A percentile compares a stretch with the other conserved stretches of the same genome.
Conservation (phyloP, 2,113 vertebrate genomes). For the Parus major region DNA sequence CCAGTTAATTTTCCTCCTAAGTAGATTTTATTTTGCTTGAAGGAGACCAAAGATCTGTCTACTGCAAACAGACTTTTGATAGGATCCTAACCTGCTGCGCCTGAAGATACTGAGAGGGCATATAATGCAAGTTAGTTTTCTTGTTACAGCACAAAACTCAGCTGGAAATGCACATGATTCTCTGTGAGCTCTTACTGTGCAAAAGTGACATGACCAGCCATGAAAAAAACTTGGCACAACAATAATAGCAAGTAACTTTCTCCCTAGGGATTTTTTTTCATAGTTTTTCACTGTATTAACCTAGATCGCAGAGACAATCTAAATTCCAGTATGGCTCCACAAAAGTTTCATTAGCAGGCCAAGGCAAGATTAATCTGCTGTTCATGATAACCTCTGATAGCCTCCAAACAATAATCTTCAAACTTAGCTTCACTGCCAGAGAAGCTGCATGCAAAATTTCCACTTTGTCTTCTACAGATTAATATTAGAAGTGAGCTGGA, state of each 20-base stretch:
- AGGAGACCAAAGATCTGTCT: background rate
- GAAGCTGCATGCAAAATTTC: background rate
- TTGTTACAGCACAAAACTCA: background rate
- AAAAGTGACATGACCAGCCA: background rate
- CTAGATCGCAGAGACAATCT: background rate
- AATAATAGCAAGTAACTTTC: background rate
- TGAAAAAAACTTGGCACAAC: background rate
- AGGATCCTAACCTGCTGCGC: background rate
- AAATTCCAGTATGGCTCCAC: background rate
- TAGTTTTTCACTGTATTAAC: background rate
- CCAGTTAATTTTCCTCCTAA: background rate
- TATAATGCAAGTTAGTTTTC: background rate
- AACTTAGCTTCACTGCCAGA: background rate
- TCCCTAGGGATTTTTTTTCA: background rate
- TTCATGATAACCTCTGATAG: background rate
- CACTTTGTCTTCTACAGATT: background rate
- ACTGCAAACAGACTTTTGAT: background rate
- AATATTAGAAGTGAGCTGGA: background rate
- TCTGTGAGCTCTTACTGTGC: background rate
- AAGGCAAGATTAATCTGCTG: background rate
- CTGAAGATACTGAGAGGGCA: background rate
- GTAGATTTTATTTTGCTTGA: background rate
- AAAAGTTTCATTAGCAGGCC: background rate
- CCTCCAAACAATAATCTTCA: background rate
- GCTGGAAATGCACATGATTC: background rate